Evolutionary conservation across 1,140 invertebrate species (phyloP).

Genomic region (Trialeurodes vaporariorum): DNA sequence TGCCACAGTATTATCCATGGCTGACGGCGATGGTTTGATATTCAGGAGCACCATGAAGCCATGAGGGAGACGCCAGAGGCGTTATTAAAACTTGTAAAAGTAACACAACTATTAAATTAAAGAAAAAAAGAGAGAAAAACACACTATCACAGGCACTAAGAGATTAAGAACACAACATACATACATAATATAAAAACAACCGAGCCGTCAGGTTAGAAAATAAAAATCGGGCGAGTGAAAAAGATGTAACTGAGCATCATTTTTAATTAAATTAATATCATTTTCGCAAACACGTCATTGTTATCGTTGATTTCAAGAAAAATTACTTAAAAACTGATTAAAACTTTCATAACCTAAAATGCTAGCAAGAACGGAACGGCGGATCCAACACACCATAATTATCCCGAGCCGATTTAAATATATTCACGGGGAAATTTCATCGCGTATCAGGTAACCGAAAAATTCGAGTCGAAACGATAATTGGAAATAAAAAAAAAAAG

Average conservation of each 20-base stretch:
- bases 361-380: not conserved
- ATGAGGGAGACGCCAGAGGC: conserved; percentile 15
- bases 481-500: not conserved
- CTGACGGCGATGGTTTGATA: conserved; percentile 21
- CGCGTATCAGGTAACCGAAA: not conserved
- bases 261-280: not conserved
- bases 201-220: not conserved
- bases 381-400: not conserved
- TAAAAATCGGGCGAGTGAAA: not conserved
- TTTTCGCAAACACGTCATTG: not conserved
- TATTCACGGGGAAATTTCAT: not conserved
- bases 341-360: not conserved
- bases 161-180: not conserved
- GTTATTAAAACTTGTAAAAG: not conserved
- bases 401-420: not conserved
- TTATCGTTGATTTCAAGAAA: not conserved
- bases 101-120: not conserved
- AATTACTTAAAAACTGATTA: not conserved
- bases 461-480: not conserved
- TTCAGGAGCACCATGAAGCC: conserved; percentile 30
- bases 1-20: conserved; percentile 28
- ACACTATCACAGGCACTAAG: not conserved
- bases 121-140: not conserved
- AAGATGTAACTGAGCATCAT: not conserved
- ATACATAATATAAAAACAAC: not conserved